A percentile compares a stretch with the other conserved stretches of the same genome.
phyloP scores from a whole-genome alignment of 1,140 invertebrate species.

The Melitaea cinxia region DNA sequence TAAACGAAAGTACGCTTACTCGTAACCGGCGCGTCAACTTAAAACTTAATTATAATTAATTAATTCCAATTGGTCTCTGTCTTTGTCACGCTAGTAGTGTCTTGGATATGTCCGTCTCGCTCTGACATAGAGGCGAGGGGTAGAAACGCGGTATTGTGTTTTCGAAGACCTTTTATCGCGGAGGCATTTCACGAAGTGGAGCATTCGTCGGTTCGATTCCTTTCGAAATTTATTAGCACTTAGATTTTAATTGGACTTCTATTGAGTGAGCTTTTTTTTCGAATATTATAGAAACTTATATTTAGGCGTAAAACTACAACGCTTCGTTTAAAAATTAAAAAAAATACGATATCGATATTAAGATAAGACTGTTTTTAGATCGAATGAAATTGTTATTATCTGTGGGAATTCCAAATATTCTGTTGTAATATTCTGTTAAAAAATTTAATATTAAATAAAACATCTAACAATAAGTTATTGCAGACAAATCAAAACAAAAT shows the following conservation, averaged over 20 bases:
- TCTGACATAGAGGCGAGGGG: constrained; percentile 63
- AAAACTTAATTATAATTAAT: constrained; percentile 91
- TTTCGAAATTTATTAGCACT: constrained; percentile 75
- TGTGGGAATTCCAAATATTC: not conserved
- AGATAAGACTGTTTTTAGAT: too few species aligned
- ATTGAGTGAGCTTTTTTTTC: constrained; percentile 58
- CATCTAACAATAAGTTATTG: constrained; percentile 10
- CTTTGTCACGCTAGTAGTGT: constrained; percentile 61
- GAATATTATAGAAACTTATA: constrained; percentile 40
- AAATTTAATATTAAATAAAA: not conserved
- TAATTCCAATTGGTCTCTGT: constrained; percentile 83
- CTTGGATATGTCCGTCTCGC: constrained; percentile 60
- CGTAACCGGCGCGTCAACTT: constrained; percentile 85
- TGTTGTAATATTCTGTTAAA: not conserved
- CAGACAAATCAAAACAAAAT: constrained; percentile 68
- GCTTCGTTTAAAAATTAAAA: constrained; percentile 17
- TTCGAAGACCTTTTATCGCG: constrained; percentile 79
- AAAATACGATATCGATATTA: not conserved
- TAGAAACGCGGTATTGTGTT: constrained; percentile 75
- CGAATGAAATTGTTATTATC: not conserved
- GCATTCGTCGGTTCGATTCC: constrained; percentile 75
- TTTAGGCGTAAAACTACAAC: constrained; percentile 14
- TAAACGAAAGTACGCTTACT: constrained; percentile 78
- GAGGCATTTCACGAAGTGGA: constrained; percentile 74
- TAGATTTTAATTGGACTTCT: constrained; percentile 72